A percentile compares a stretch with the other conserved stretches of the same genome.
Evolutionary conservation across 2,797 vertebrate genomes (phyloP).

Genomic region (Pangasius djambal): DNA sequence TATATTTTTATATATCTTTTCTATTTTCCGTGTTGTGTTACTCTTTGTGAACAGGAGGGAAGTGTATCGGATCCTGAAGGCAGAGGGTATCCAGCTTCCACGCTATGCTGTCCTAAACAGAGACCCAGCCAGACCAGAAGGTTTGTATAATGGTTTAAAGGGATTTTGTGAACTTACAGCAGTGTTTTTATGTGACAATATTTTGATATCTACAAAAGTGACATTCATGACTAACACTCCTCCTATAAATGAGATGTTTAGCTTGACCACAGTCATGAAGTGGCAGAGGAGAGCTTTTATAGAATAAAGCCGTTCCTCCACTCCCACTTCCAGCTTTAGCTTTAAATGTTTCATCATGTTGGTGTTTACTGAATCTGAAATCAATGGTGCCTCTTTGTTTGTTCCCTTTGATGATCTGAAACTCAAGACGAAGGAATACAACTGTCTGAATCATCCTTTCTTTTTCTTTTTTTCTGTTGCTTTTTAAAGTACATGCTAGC

Average conservation of each 20-base stretch:
- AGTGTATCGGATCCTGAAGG: conserved; percentile 86
- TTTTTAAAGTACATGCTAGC: background rate
- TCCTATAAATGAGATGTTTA: background rate
- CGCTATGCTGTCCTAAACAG: conserved; percentile 87
- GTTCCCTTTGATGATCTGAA: background rate
- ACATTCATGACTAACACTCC: background rate
- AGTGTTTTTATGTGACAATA: background rate
- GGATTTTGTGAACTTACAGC: background rate
- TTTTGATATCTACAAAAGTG: background rate
- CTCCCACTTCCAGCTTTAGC: background rate
- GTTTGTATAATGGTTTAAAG: conserved; percentile 63
- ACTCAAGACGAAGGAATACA: background rate
- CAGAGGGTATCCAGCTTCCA: conserved; percentile 87
- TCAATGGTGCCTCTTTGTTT: background rate
- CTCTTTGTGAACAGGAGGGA: conserved; percentile 74
- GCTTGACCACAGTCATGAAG: background rate
- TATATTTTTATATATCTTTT: background rate
- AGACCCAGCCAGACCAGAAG: conserved; percentile 87
- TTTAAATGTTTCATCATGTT: conserved; percentile 10
- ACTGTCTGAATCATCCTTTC: background rate
- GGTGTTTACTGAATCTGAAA: conserved; percentile 5
- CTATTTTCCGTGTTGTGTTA: background rate
- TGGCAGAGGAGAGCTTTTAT: background rate
- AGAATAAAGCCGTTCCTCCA: background rate
- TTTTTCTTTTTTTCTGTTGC: background rate